Evolutionary conservation across 2,113 vertebrate species (phyloP).

Genomic region (Tinamus guttatus): DNA sequence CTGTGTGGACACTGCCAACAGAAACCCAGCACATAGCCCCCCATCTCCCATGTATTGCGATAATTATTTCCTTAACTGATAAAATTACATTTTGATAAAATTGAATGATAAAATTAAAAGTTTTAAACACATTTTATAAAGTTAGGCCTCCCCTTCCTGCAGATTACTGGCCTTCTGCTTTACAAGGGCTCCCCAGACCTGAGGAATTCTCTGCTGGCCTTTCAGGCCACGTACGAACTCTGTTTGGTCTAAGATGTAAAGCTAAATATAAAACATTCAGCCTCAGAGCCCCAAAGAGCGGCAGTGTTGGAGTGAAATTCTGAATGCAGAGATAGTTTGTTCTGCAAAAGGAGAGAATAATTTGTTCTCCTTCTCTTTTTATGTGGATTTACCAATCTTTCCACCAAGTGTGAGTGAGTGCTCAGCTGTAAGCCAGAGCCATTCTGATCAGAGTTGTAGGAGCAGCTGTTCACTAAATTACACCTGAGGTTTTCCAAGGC

Average conservation of each 20-base stretch:
- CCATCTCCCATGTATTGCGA: not conserved
- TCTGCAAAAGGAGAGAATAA: not conserved
- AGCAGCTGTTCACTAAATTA: not conserved
- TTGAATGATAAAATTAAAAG: not conserved
- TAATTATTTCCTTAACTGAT: not conserved
- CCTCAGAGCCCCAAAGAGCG: not conserved
- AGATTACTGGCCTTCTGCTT: not conserved
- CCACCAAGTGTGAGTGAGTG: not conserved
- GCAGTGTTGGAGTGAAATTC: not conserved
- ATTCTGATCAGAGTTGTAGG: not conserved
- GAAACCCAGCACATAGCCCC: not conserved
- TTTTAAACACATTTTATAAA: not conserved
- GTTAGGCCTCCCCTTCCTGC: not conserved
- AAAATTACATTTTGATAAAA: not conserved
- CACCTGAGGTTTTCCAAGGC: not conserved
- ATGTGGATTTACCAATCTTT: not conserved
- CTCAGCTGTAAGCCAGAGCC: not conserved
- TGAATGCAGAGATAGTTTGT: not conserved
- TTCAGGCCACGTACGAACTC: not conserved
- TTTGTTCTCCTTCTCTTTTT: not conserved
- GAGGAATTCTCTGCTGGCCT: not conserved
- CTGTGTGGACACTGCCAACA: not conserved
- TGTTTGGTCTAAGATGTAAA: not conserved
- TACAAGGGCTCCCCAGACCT: not conserved
- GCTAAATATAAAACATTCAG: not conserved